Evolutionary conservation across 2,797 vertebrate genomes (phyloP).

Genomic region (Gambelia wislizenii): DNA sequence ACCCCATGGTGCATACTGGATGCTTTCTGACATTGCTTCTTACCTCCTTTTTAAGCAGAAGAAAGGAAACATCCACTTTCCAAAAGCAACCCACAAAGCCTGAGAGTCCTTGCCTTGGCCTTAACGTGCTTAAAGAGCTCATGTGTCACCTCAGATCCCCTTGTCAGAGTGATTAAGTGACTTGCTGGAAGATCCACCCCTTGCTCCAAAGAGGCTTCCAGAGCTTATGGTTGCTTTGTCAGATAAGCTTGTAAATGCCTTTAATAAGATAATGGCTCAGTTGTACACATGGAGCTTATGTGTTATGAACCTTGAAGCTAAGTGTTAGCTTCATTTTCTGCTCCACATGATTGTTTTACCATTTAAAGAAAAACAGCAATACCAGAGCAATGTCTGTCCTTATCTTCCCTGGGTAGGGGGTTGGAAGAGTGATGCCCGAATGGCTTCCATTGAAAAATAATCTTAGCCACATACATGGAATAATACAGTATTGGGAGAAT

Average conservation of each 20-base stretch:
- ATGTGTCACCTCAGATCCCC: constrained; percentile 11
- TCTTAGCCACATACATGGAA: neutral
- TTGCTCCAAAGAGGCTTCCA: constrained; percentile 29
- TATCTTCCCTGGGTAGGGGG: too few species aligned
- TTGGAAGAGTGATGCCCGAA: too few species aligned
- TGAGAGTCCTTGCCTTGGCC: neutral
- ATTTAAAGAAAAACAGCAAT: neutral
- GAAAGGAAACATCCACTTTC: neutral
- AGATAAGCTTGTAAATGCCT: constrained; percentile 40
- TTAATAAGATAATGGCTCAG: constrained; percentile 39
- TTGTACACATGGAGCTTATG: constrained; percentile 33
- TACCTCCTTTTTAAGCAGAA: neutral
- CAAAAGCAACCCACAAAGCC: neutral
- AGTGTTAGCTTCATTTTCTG: constrained; percentile 28
- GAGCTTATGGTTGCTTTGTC: constrained; percentile 29
- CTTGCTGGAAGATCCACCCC: constrained; percentile 29
- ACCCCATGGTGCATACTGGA: neutral
- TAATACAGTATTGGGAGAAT: neutral
- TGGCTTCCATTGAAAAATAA: neutral
- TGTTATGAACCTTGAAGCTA: constrained; percentile 31
- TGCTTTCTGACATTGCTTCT: neutral
- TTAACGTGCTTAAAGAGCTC: constrained; percentile 26
- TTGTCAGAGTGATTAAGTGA: constrained; percentile 17
- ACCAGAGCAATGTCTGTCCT: neutral
- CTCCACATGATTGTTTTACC: neutral